Conservation (phyloP, 1,140 invertebrate species). For the Platyscapa corneri region DNA sequence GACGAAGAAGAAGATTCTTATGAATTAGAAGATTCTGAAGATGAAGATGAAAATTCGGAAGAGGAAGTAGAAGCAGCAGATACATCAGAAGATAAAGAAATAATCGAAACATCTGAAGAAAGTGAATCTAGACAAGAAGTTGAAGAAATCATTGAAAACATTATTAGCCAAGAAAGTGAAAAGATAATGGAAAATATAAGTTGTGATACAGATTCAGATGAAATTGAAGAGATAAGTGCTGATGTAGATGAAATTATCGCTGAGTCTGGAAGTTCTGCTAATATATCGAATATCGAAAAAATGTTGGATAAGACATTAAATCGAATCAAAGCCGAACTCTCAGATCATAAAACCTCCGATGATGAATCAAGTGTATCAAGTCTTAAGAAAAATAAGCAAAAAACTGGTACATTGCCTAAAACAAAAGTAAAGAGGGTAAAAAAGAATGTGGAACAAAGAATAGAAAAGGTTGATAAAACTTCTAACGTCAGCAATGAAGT, state of each 20-base stretch:
- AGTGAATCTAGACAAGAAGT: not conserved
- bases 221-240: conserved; percentile 56
- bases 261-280: conserved; percentile 54
- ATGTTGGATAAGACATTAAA: conserved; percentile 67
- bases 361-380: conserved; percentile 17
- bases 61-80: not conserved
- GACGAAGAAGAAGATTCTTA: not conserved
- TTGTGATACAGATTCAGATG: conserved; percentile 73
- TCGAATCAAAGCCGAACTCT: conserved; percentile 68
- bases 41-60: not conserved
- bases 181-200: conserved; percentile 46
- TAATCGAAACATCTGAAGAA: not conserved
- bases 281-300: conserved; percentile 65
- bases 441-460: not conserved
- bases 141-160: not conserved
- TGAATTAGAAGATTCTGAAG: not conserved
- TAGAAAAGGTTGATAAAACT: conserved; percentile 45
- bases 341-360: conserved; percentile 58
- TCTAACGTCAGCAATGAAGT: conserved; percentile 54
- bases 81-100: not conserved
- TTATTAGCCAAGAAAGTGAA: not conserved
- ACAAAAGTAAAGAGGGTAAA: conserved; percentile 26
- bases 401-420: conserved; percentile 30
- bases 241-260: conserved; percentile 40
- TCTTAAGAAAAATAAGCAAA: not conserved